Conservation (phyloP, 2,888 invertebrate species). For the Acrobasis consociella region DNA sequence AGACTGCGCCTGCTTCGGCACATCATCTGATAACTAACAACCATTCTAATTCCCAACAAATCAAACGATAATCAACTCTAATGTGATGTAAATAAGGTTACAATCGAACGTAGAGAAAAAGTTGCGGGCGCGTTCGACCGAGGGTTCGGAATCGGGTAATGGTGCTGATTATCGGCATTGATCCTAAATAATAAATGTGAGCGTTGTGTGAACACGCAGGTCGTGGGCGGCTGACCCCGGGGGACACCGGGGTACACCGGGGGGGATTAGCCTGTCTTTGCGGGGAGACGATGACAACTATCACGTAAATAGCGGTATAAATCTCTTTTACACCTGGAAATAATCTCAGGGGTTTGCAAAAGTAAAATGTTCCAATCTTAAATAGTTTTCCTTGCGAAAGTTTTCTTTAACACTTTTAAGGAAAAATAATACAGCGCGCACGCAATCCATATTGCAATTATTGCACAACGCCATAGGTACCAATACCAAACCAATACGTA, state of each 20-base stretch:
- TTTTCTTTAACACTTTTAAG: too few species aligned
- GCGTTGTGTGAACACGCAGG: conserved; percentile 37
- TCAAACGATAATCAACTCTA: conserved; percentile 13
- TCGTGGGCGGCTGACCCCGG: conserved; percentile 11
- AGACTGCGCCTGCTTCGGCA: conserved; percentile 4
- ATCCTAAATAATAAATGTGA: conserved; percentile 67
- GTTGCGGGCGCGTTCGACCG: background rate
- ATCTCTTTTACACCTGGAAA: background rate
- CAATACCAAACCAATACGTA: too few species aligned
- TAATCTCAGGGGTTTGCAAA: too few species aligned
- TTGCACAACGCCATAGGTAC: too few species aligned
- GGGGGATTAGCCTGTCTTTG: conserved; percentile 17
- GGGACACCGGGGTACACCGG: background rate
- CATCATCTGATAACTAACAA: conserved; percentile 11
- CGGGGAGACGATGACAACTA: conserved; percentile 3
- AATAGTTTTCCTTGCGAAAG: too few species aligned
- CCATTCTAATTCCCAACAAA: background rate
- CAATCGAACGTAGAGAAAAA: background rate
- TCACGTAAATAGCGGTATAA: background rate
- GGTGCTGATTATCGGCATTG: conserved; percentile 60
- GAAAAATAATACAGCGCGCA: too few species aligned
- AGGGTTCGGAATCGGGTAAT: conserved; percentile 57
- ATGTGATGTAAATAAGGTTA: background rate
- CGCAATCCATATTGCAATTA: too few species aligned
- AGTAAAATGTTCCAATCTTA: too few species aligned